Evolutionary conservation across 2,113 vertebrate genomes (phyloP).

Genomic region (Eurypyga helias): DNA sequence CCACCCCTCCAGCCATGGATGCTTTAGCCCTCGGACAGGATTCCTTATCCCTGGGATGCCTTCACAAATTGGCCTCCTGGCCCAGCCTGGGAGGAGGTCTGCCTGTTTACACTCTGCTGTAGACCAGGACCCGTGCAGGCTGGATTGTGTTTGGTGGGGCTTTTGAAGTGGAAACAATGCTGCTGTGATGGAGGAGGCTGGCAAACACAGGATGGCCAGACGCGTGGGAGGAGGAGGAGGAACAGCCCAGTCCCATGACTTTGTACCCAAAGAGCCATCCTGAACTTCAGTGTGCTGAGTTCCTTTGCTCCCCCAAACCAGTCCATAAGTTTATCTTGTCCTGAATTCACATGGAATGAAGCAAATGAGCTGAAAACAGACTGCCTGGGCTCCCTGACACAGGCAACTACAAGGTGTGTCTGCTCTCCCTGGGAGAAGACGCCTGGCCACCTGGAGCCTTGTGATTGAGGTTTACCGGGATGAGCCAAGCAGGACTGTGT

Average conservation of each 20-base stretch:
- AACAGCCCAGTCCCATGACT: not conserved
- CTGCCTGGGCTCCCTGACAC: not conserved
- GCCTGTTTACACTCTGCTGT: not conserved
- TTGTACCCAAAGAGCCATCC: not conserved
- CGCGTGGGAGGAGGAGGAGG: not conserved
- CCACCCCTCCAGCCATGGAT: not conserved
- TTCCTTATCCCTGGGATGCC: not conserved
- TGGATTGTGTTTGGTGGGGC: not conserved
- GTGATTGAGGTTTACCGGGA: not conserved
- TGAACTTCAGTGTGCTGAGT: not conserved
- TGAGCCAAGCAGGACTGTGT: not conserved
- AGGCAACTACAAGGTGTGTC: not conserved
- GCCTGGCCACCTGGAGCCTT: not conserved
- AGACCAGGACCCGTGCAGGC: not conserved
- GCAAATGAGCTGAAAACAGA: not conserved
- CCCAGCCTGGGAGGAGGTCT: not conserved
- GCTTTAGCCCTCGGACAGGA: not conserved
- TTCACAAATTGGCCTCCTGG: not conserved
- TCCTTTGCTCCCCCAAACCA: not conserved
- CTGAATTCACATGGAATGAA: not conserved
- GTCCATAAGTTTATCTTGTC: not conserved
- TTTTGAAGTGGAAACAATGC: not conserved
- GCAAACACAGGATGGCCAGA: not conserved
- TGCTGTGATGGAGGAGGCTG: not conserved
- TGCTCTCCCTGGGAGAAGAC: not conserved